Percentiles rank a stretch among this genome's conserved stretches.
Evolutionary conservation across 1,140 invertebrate genomes (phyloP).

Genomic region (Psilanteris sp.): DNA sequence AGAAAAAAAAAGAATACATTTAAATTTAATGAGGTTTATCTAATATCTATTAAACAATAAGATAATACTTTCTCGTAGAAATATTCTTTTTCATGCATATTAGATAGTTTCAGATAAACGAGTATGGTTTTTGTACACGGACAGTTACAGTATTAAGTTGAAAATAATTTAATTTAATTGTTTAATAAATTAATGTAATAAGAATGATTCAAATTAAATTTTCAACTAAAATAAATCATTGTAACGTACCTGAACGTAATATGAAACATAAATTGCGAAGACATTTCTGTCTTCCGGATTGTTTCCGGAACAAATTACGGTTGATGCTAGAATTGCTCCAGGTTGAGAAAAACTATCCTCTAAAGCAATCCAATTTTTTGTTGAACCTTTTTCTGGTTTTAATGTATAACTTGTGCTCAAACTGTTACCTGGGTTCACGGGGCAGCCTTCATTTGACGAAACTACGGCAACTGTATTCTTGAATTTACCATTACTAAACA

Average conservation of each 20-base stretch:
- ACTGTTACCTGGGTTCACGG: constrained; percentile 83
- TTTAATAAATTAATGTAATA: no score
- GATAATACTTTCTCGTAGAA: no score
- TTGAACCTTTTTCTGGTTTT: constrained; percentile 86
- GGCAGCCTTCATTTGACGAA: constrained; percentile 85
- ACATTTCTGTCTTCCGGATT: constrained; percentile 87
- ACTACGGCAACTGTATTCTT: constrained; percentile 97
- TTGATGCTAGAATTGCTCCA: constrained; percentile 85
- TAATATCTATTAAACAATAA: no score
- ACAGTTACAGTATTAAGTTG: no score
- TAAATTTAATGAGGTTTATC: no score
- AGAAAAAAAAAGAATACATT: no score
- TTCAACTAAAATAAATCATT: no score
- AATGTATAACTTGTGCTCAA: constrained; percentile 84
- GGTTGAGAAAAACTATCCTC: constrained; percentile 85
- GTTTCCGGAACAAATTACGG: constrained; percentile 82
- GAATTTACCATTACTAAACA: constrained; percentile 99
- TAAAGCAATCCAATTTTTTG: constrained; percentile 90
- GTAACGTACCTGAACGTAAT: constrained; percentile 88
- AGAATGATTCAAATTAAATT: no score
- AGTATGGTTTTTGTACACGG: no score
- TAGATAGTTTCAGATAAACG: no score
- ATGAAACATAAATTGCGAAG: constrained; percentile 93
- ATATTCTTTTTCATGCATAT: no score
- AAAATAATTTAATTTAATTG: no score